phyloP scores from a whole-genome alignment of 2,888 invertebrate genomes.

The Tetragonisca angustula region DNA sequence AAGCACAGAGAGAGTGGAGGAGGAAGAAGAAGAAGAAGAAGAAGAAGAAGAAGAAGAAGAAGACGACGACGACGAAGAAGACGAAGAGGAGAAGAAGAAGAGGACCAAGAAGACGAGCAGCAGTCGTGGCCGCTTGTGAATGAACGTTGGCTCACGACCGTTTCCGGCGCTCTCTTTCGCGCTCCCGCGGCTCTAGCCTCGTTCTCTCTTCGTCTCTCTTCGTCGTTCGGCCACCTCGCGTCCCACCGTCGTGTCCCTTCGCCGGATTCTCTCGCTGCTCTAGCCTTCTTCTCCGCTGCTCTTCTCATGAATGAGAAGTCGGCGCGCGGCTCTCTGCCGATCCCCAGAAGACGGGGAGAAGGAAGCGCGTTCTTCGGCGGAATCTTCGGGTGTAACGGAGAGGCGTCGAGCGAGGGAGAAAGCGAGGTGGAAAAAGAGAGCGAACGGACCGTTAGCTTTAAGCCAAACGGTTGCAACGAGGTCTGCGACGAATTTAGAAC shows the following conservation, averaged over 20 bases:
- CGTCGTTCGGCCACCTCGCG: slow-evolving; percentile 36
- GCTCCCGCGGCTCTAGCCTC: slow-evolving; percentile 51
- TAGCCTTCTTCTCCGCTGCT: slow-evolving; percentile 71
- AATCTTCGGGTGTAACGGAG: slow-evolving; percentile 58
- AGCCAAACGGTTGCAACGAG: slow-evolving; percentile 75
- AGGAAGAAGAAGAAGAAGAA: slow-evolving; percentile 28
- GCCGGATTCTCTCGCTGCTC: slow-evolving; percentile 58
- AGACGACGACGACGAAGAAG: slow-evolving; percentile 56
- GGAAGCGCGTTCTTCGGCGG: slow-evolving; percentile 8
- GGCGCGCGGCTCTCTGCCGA: slow-evolving; percentile 67
- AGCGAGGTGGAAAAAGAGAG: slow-evolving; percentile 63
- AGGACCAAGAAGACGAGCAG: slow-evolving; percentile 62
- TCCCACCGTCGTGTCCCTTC: slow-evolving; percentile 23
- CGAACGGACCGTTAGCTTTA: slow-evolving; percentile 73
- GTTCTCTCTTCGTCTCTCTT: slow-evolving; percentile 43
- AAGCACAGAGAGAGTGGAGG: slow-evolving; percentile 18
- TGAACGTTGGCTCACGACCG: slow-evolving; percentile 83
- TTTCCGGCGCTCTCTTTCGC: slow-evolving; percentile 80
- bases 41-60: slow-evolving; percentile 45
- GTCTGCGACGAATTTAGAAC: slow-evolving; percentile 80
- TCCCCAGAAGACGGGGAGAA: slow-evolving; percentile 39
- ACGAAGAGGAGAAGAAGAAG: slow-evolving; percentile 33
- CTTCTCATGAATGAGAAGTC: slow-evolving; percentile 83
- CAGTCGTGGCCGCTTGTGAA: slow-evolving; percentile 79
- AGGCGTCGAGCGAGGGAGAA: slow-evolving; percentile 37